These are phyloP conservation scores for Pampusana beccarii DNA, from an alignment of 2,113 vertebrate genomes.

Conservation along the genomic window DNA sequence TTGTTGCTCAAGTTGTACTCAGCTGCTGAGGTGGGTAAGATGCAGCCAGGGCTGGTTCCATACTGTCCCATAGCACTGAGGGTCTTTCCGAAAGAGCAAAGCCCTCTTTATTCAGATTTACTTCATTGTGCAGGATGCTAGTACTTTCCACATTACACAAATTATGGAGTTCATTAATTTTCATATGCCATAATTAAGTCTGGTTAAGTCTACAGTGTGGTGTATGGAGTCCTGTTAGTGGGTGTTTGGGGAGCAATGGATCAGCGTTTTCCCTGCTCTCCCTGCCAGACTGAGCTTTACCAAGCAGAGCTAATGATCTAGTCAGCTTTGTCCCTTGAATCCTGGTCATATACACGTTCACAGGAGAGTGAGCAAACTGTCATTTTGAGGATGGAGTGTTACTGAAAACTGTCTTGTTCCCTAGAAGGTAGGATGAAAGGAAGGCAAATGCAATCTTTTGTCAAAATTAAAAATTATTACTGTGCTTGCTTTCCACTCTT, in stretches of 20 bases:
- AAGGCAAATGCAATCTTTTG: background rate
- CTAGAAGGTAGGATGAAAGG: background rate
- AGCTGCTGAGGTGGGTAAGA: background rate
- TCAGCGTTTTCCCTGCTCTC: background rate
- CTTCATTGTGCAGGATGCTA: background rate
- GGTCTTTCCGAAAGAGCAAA: background rate
- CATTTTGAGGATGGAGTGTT: background rate
- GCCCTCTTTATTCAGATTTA: background rate
- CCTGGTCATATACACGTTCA: background rate
- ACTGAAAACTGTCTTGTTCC: background rate
- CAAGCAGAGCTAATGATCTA: background rate
- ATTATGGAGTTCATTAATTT: constrained; percentile 6
- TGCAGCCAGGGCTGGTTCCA: background rate
- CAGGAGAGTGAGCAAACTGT: background rate
- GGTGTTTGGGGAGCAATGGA: background rate
- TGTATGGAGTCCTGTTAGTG: background rate
- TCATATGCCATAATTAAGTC: background rate
- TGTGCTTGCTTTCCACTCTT: background rate
- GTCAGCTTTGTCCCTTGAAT: background rate
- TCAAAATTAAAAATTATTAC: background rate
- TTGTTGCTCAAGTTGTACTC: background rate
- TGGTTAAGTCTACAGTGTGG: background rate
- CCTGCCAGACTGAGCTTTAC: background rate
- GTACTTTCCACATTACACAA: background rate
- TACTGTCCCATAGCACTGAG: background rate